A percentile compares a stretch with the other conserved stretches of the same genome.
phyloP scores from a whole-genome alignment of 1,140 invertebrate species.

The Augochlora pura region DNA sequence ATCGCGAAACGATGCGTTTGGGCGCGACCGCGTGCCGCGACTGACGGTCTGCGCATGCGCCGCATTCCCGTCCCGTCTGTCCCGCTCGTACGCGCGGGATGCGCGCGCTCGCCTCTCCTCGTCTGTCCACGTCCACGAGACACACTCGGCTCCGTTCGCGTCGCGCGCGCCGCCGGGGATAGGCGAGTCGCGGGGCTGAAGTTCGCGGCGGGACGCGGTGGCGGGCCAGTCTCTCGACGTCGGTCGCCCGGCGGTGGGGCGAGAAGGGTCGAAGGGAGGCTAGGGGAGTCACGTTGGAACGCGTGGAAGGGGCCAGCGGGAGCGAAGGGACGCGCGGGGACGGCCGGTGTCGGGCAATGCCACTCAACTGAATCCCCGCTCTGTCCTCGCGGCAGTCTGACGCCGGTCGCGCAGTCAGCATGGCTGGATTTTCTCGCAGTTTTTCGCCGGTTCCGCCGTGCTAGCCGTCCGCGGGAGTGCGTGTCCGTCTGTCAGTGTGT shows the following conservation, averaged over 20 bases:
- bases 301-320: neutral
- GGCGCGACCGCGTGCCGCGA: slow-evolving; percentile 69
- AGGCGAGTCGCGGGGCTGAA: slow-evolving; percentile 7
- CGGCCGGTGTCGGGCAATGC: slow-evolving; percentile 68
- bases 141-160: slow-evolving; percentile 35
- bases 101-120: neutral
- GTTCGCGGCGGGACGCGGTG: slow-evolving; percentile 14
- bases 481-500: neutral
- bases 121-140: neutral
- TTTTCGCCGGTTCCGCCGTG: slow-evolving; percentile 55
- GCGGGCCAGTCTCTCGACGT: neutral
- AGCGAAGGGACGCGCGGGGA: slow-evolving; percentile 1
- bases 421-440: slow-evolving; percentile 59
- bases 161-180: slow-evolving; percentile 26
- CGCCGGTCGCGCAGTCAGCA: slow-evolving; percentile 78
- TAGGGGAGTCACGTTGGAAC: neutral
- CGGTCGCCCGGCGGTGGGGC: slow-evolving; percentile 2
- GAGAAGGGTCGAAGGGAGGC: slow-evolving; percentile 32
- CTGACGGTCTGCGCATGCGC: slow-evolving; percentile 52
- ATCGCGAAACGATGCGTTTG: slow-evolving; percentile 62
- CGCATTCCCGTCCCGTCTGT: slow-evolving; percentile 32
- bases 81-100: neutral
- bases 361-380: slow-evolving; percentile 72
- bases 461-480: slow-evolving; percentile 21
- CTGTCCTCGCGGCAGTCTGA: slow-evolving; percentile 76